These are phyloP conservation scores for Amblyjoppa fuscipennis DNA, from an alignment of 2,888 invertebrate genomes.

Conservation along the genomic window DNA sequence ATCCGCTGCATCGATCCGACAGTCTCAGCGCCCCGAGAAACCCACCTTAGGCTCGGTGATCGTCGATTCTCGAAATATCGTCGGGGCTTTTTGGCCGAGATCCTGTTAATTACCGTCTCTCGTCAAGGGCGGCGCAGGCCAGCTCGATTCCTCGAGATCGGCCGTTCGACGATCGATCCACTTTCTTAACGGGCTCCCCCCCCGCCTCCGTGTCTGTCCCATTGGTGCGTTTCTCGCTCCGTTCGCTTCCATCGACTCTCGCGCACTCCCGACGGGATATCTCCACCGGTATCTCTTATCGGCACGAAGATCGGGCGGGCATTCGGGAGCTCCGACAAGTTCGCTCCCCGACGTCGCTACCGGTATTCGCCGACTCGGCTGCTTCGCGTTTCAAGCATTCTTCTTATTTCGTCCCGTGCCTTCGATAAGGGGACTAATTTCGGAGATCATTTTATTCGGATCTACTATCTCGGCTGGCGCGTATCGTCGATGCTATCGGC, in stretches of 20 bases:
- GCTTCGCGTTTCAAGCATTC: not conserved
- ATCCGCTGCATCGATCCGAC: not conserved
- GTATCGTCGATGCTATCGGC: conserved; percentile 19
- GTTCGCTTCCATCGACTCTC: conserved; percentile 25
- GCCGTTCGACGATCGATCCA: conserved; percentile 48
- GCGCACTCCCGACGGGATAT: conserved; percentile 27
- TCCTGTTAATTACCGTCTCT: conserved; percentile 52
- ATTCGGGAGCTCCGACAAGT: conserved; percentile 56
- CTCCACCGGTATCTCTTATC: conserved; percentile 61
- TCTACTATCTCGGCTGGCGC: conserved; percentile 25
- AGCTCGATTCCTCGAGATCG: conserved; percentile 32
- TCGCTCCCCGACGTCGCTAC: conserved; percentile 54
- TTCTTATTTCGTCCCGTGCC: not conserved
- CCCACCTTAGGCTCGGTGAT: not conserved
- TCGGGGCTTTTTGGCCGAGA: not conserved
- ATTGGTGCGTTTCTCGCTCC: conserved; percentile 26
- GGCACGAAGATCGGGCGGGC: conserved; percentile 38
- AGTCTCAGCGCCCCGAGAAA: not conserved
- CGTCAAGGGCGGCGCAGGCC: not conserved
- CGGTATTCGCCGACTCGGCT: conserved; percentile 57
- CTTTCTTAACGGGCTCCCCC: conserved; percentile 43
- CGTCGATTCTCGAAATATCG: conserved; percentile 4
- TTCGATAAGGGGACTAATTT: conserved; percentile 42
- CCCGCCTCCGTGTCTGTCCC: conserved; percentile 29
- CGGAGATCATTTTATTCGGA: conserved; percentile 50